Conservation (phyloP, 2,888 invertebrate genomes). For the Diarsia mendica region DNA sequence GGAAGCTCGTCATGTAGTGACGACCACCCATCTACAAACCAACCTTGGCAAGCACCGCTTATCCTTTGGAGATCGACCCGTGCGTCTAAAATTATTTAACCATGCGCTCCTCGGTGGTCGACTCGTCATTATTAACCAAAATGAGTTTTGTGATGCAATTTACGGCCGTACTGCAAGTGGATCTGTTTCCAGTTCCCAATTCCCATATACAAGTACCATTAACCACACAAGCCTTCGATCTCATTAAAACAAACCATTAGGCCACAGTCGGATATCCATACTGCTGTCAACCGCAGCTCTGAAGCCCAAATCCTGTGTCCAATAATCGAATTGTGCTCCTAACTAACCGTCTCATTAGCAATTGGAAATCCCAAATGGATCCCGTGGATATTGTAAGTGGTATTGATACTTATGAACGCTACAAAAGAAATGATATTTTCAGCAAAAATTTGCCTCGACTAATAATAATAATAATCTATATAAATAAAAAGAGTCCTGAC, state of each 20-base stretch:
- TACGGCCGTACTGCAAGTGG: neutral
- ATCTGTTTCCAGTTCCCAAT: too few relatives aligned
- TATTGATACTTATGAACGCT: neutral
- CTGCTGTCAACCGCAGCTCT: slow-evolving; percentile 14
- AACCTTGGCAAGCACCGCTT: neutral
- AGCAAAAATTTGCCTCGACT: neutral
- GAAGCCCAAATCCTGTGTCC: neutral
- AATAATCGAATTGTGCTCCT: slow-evolving; percentile 15
- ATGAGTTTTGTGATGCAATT: neutral
- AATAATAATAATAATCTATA: too few relatives aligned
- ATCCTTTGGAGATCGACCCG: neutral
- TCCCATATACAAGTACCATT: too few relatives aligned
- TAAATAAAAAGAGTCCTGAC: too few relatives aligned
- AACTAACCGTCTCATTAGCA: neutral
- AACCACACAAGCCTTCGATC: neutral
- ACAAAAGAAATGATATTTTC: neutral
- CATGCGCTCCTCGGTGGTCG: neutral
- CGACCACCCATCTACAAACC: neutral
- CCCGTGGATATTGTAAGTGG: neutral
- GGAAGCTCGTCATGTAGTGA: too few relatives aligned
- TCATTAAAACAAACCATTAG: slow-evolving; percentile 9
- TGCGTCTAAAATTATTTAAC: neutral
- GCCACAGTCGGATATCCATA: neutral
- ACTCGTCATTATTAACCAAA: neutral
- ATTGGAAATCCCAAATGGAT: neutral